Conservation (phyloP, 2,888 invertebrate species). For the Oegoconia quadripuncta region DNA sequence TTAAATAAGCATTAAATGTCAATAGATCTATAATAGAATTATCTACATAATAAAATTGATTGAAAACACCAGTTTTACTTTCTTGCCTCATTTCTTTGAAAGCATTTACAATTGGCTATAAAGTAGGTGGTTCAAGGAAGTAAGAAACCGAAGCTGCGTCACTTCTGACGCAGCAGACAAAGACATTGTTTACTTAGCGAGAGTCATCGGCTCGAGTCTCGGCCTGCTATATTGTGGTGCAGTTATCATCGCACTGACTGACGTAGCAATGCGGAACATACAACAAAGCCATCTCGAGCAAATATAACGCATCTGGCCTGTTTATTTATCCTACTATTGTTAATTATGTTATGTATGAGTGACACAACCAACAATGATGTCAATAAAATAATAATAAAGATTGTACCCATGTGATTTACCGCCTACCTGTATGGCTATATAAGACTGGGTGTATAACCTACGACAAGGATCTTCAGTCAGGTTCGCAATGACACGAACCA, state of each 20-base stretch:
- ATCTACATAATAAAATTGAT: too few species aligned
- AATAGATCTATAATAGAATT: too few species aligned
- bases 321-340: constrained; percentile 9
- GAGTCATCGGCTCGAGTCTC: constrained; percentile 17
- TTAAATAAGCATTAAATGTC: too few species aligned
- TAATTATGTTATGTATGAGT: constrained; percentile 2
- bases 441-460: too few species aligned
- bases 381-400: too few species aligned
- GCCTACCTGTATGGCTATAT: too few species aligned
- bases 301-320: constrained; percentile 4
- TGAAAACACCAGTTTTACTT: too few species aligned
- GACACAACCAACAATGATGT: too few species aligned
- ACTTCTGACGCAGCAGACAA: constrained; percentile 38
- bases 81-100: too few species aligned
- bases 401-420: too few species aligned
- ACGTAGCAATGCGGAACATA: constrained; percentile 13
- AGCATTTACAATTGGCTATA: constrained; percentile 10
- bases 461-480: too few species aligned
- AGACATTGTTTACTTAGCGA: constrained; percentile 50
- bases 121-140: constrained; percentile 28
- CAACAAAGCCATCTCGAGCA: background rate
- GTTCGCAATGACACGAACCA: too few species aligned
- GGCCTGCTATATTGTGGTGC: constrained; percentile 18
- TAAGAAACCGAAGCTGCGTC: constrained; percentile 33
- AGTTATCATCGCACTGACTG: constrained; percentile 16